Evolutionary conservation across 30 jellyfish, hydroid and myxozoan genomes (phyloP).

Genomic region (Clytia hemisphaerica): DNA sequence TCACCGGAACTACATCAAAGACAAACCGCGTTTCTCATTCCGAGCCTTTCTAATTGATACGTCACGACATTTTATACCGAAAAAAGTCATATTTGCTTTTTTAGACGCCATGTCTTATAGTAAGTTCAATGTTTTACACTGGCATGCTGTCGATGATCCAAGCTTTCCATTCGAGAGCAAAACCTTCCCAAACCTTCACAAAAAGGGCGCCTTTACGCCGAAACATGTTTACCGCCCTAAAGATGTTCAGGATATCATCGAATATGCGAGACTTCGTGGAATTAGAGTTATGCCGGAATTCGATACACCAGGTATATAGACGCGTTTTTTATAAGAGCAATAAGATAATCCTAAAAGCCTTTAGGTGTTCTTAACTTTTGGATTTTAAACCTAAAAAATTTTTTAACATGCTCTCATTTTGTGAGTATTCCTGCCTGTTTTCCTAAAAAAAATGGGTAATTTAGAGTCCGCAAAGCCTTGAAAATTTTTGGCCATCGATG

Average conservation of each 20-base stretch:
- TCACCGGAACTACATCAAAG: slow-evolving; percentile 32
- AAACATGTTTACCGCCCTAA: slow-evolving; percentile 64
- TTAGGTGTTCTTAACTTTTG: no score
- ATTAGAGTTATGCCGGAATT: slow-evolving; percentile 79
- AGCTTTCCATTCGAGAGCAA: slow-evolving; percentile 83
- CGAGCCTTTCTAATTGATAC: slow-evolving; percentile 88
- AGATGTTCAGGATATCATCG: slow-evolving; percentile 56
- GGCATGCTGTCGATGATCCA: slow-evolving; percentile 94
- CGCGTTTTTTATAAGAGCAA: no score
- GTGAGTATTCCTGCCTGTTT: no score
- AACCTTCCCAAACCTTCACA: slow-evolving; percentile 62
- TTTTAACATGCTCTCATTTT: no score
- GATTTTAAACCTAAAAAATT: no score
- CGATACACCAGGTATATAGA: slow-evolving; percentile 69
- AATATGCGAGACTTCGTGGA: slow-evolving; percentile 68
- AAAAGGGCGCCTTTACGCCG: slow-evolving; percentile 53
- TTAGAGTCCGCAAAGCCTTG: no score
- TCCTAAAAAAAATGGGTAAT: no score
- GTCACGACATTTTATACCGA: slow-evolving; percentile 76
- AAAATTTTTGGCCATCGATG: no score
- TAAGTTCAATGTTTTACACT: slow-evolving; percentile 68
- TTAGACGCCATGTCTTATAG: slow-evolving; percentile 82
- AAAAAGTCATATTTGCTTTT: slow-evolving; percentile 35
- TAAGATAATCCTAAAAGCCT: no score
- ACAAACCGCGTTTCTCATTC: slow-evolving; percentile 67